Evolutionary conservation across 2,888 invertebrate species (phyloP), one percentile per base, ranked within the genome.

Genomic region (Orgyia antiqua): DNA sequence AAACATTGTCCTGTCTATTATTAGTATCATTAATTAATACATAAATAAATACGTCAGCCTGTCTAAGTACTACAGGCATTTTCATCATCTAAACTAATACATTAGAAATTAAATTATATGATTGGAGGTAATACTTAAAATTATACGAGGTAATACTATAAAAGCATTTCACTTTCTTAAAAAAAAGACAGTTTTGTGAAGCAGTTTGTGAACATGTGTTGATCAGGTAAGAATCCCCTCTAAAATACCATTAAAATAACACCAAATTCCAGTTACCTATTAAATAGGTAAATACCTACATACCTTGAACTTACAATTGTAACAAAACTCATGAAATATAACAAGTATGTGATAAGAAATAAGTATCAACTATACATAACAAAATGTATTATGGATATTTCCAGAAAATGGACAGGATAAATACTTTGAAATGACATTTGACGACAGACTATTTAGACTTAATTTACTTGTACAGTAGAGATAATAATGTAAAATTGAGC

Each of bases 91-190:
- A 53, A 52, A 59, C 47, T 52, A 57, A 65, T 66, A 68, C 58
- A 58, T 66, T 69, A 66, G 57, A 63, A 72, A 69, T 66, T 68
- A 73, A 73, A 70, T 62, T 60, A 65, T 68, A 67, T 67, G 63
- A 65, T 63, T 71, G 75, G 75, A 82, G 77, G 74, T 82, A 80
- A 83, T 83, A 83, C 83, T 84, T 83, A 83, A 69, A 46, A 68
- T 68, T 77, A 76, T 63, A 72, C 74, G 79, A 84, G 79, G 82
- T 83, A 83, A 84, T 83, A 84, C 51, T 59, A 67, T 61, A 68
- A 68, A 74, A 75, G 72, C 72, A 74, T 65, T 52, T 58, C 39
- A 47, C 46, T 57, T 48, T 52, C 53, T 55, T 61, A 52, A 51
- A 59, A 58, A 24, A 13, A n/a, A 24, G 45, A 45, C 41, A 29